Evolutionary conservation across 2,113 vertebrate genomes (phyloP), one percentile per base, ranked within the genome.

Genomic region (Neodon shergylaensis): DNA sequence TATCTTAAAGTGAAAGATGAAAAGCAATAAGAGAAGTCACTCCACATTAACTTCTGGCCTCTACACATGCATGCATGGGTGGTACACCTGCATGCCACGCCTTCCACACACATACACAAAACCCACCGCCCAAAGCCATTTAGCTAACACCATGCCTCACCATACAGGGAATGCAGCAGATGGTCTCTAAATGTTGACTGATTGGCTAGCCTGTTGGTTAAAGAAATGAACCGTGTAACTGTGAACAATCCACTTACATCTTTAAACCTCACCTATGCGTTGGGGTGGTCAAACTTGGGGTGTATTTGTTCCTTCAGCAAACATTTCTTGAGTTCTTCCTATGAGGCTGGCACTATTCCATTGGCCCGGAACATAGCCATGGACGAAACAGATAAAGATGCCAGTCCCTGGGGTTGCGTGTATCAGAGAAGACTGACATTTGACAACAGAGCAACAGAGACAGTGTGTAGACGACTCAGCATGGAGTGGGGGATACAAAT

Each of bases 251-350:
- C 70, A 54, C 39, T 63, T 82, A 87, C 14, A 88, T 78, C 88
- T 70, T 82, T 61, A 66, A 95, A 49, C 63, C 78, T 95, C 66
- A 91, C 70, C 61, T 90, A 9, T 47, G 90, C 49, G 76, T 21
- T 39, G 24, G 13, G 11, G 7, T 79, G 39, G n/a, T 19, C 54
- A 76, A 88, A 89, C 10, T 83, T 39, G 77, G 42, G 33, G 24
- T 86, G 70, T 78, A 73, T 81, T 81, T 82, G 68, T 92, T 94
- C 77, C 68, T 61, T 95, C 79, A 77, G 42, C 68, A 92, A 52
- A 76, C 22, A 52, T 83, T 92, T 92, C 76, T 54, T 86, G 13
- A 94, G 42, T 47, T 88, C 14, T 54, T 94, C 0, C n/a, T 77
- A 6, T 88, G 74, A 74, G 39, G 24, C 49, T 33, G 9, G 58